Conservation (phyloP, 2,797 vertebrate species). For the Mormyrops boulengeri region DNA sequence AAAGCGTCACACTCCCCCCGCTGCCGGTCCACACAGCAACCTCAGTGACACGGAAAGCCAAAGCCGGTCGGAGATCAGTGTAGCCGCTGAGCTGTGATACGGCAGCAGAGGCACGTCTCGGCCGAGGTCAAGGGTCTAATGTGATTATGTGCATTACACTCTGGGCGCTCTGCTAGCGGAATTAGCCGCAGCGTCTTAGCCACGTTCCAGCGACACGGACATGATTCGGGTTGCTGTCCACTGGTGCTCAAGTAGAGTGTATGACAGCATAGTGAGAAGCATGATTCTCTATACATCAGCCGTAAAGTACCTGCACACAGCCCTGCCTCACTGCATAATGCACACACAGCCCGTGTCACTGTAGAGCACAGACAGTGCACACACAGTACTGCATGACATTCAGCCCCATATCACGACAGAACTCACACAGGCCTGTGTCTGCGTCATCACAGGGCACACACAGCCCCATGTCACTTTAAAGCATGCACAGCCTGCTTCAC, state of each 20-base stretch:
- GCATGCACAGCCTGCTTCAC: background rate
- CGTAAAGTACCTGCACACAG: background rate
- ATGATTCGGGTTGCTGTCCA: background rate
- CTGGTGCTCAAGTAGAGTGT: background rate
- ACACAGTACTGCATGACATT: background rate
- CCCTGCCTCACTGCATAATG: background rate
- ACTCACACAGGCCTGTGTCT: background rate
- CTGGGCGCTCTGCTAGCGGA: background rate
- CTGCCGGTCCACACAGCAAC: background rate
- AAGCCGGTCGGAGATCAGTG: background rate
- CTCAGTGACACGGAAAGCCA: background rate
- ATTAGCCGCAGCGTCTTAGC: background rate
- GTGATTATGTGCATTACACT: slow-evolving; percentile 11
- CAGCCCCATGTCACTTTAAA: background rate
- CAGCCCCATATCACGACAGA: background rate
- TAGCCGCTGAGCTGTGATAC: background rate
- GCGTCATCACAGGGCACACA: background rate
- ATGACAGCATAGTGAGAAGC: background rate
- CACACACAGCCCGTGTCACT: background rate
- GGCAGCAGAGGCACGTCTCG: background rate
- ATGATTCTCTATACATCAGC: background rate
- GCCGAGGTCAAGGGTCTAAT: slow-evolving; percentile 1
- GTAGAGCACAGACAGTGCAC: background rate
- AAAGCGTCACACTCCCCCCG: background rate
- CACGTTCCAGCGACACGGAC: background rate